Percentiles rank a stretch among this genome's conserved stretches.
These are phyloP conservation scores for Thunnus thynnus DNA, from an alignment of 2,113 vertebrate genomes.

Conservation along the genomic window DNA sequence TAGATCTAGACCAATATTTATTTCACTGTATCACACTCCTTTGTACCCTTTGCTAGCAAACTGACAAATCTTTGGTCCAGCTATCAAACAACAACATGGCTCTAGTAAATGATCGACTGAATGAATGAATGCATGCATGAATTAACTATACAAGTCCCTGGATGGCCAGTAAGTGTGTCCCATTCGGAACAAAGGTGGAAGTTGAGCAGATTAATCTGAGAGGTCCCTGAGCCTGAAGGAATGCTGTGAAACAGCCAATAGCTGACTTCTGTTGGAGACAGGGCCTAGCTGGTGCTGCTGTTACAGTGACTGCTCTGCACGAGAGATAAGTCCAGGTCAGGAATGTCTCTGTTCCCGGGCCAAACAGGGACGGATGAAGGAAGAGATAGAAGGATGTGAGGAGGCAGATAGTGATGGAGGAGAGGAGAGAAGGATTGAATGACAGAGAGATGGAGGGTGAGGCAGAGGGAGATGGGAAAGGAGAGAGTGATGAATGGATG, in stretches of 20 bases:
- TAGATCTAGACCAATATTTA: background rate
- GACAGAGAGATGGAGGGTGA: slow-evolving; percentile 29
- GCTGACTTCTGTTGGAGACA: slow-evolving; percentile 59
- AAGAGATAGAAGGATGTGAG: slow-evolving; percentile 55
- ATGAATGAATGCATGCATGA: background rate
- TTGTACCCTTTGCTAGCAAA: background rate
- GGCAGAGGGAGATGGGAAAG: slow-evolving; percentile 13
- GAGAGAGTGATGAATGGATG: slow-evolving; percentile 39
- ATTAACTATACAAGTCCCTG: background rate
- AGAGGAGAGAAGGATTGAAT: slow-evolving; percentile 39
- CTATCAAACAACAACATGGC: background rate
- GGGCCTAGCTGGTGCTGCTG: slow-evolving; percentile 8
- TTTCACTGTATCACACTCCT: background rate
- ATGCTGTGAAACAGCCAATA: slow-evolving; percentile 50
- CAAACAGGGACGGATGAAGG: slow-evolving; percentile 54
- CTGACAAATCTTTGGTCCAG: background rate
- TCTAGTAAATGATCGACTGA: background rate
- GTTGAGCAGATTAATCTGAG: slow-evolving; percentile 44
- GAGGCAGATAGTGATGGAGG: slow-evolving; percentile 32
- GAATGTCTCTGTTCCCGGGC: slow-evolving; percentile 79
- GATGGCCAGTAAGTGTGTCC: background rate
- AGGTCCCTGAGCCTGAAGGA: slow-evolving; percentile 33
- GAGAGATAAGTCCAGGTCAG: slow-evolving; percentile 76
- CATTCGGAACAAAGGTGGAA: slow-evolving; percentile 40
- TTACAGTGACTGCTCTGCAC: slow-evolving; percentile 48